Conservation (phyloP, 2,797 vertebrate species). For the Phylloscopus collybita region DNA sequence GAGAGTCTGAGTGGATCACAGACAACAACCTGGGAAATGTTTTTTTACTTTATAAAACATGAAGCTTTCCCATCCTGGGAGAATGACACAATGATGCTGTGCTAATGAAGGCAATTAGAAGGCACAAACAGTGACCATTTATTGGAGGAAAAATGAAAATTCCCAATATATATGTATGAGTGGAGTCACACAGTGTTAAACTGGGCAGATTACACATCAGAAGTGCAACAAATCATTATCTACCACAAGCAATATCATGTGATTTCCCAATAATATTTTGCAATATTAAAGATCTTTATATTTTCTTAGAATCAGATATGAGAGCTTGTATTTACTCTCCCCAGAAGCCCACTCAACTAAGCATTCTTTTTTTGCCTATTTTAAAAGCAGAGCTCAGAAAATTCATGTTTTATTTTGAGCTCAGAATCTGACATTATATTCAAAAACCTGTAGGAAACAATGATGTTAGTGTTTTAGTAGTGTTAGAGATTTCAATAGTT, state of each 20-base stretch:
- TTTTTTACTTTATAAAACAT: background rate
- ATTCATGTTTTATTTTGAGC: background rate
- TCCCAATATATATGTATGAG: background rate
- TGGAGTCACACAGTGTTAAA: background rate
- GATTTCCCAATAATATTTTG: background rate
- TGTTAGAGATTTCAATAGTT: background rate
- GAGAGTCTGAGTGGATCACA: background rate
- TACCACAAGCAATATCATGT: background rate
- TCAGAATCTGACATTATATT: background rate
- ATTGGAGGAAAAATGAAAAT: background rate
- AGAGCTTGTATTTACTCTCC: background rate
- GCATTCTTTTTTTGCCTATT: background rate
- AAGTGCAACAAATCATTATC: background rate
- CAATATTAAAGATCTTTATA: background rate
- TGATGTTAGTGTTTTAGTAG: background rate
- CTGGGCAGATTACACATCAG: background rate
- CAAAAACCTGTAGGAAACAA: constrained; percentile 39
- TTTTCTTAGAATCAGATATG: background rate
- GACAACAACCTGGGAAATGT: background rate
- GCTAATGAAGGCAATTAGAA: background rate
- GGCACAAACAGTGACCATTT: background rate
- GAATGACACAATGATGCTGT: background rate
- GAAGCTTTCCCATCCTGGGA: background rate
- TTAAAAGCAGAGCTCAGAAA: constrained; percentile 9
- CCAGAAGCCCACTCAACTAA: constrained; percentile 11